Evolutionary conservation across 2,888 invertebrate genomes (phyloP).

Genomic region (Oligia strigilis): DNA sequence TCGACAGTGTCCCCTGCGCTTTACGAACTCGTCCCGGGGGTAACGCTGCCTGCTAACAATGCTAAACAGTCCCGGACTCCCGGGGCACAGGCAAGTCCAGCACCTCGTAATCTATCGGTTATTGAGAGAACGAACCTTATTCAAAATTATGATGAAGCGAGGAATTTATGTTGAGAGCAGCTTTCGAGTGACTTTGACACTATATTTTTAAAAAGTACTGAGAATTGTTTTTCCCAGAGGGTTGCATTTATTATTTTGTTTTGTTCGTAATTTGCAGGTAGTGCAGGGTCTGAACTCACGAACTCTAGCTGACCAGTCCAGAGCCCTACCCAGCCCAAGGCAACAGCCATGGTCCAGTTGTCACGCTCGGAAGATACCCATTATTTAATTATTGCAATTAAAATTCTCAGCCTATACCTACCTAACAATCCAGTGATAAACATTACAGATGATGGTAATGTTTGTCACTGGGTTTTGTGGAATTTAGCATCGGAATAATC

Average conservation of each 20-base stretch:
- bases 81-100: not conserved
- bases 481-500: too few species aligned
- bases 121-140: not conserved
- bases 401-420: not conserved
- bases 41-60: too few species aligned
- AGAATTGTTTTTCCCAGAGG: not conserved
- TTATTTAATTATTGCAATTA: not conserved
- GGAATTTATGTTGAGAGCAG: not conserved
- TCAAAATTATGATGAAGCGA: not conserved
- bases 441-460: not conserved
- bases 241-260: not conserved
- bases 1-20: slow-evolving; percentile 14
- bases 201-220: not conserved
- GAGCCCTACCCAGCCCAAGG: too few species aligned
- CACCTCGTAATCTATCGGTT: not conserved
- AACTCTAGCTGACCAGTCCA: not conserved
- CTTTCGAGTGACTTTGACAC: not conserved
- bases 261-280: not conserved
- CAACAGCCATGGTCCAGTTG: not conserved
- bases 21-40: slow-evolving; percentile 17
- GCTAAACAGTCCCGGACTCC: not conserved
- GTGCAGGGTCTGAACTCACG: not conserved
- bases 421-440: not conserved
- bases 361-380: not conserved
- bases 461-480: too few species aligned